Base-by-base conservation (phyloP, 2,888 invertebrate genomes). In the Margaritifera margaritifera region DNA sequence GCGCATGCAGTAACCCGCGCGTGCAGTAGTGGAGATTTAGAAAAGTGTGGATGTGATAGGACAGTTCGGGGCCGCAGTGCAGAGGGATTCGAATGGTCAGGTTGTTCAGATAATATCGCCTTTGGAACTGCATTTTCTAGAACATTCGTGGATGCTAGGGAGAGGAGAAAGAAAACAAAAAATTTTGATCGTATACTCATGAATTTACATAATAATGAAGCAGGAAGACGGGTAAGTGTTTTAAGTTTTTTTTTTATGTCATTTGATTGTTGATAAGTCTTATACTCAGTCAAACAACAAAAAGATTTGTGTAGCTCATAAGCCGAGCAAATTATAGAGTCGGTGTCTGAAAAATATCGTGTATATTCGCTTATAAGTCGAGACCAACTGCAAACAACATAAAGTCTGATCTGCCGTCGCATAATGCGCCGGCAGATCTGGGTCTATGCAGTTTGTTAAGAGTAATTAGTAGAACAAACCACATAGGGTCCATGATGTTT, bases 161-260 rank as follows among this genome's bases (percentile, higher is more conserved):
- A 98, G 90, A 92, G 95, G 79, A 80, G 80, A 96, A 94, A 81
- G 65, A 91, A 96, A 95, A 91, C 97, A 96, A 94, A 94, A 62
- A 92, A 96, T 71, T 95, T 95, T 77, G 94, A 94, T 52, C 92
- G 97, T 71, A 95, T 95, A 75, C 92, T 98, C 77, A 98, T 99
- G 96, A 98, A 99, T 84, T 91, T 98, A 68, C 98, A 98, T 90
- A 99, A 99, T 91, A 98, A 98, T 92, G 93, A 96, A 86, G 98
- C 96, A 64, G 98, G 98, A 64, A 92, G 98, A 90, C 96, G 95
- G 95, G 98, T 98, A 90, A 92, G 90, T 69, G 57, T 58, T 54
- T 11, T 57, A 22, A 0, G 5, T 53, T 55, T 50, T 59, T 58
- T 64, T 51, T 77, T 79, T n/a, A 80, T 91, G 91, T 86, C 89